A percentile compares a stretch with the other conserved stretches of the same genome.
These are phyloP conservation scores for Phocoena phocoena DNA, from an alignment of 2,113 vertebrate genomes.

Conservation along the genomic window DNA sequence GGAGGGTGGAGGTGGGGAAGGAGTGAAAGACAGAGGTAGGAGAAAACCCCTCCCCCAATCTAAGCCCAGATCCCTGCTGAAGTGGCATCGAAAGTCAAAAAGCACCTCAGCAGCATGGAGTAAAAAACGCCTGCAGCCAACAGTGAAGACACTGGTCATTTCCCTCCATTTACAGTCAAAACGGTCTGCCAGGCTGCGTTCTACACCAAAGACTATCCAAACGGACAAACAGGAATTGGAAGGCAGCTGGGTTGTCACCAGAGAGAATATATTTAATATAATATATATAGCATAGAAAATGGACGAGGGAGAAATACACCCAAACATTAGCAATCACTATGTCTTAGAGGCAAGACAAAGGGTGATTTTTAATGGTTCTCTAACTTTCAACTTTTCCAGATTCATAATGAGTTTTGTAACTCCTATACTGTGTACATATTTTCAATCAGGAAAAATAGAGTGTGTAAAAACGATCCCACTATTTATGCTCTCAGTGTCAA, in stretches of 20 bases:
- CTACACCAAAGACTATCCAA: not conserved
- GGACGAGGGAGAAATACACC: not conserved
- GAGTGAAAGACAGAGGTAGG: constrained; percentile 28
- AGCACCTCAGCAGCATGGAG: no score
- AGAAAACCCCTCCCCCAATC: not conserved
- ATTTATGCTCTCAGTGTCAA: not conserved
- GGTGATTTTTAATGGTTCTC: not conserved
- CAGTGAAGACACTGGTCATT: no score
- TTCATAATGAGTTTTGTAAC: not conserved
- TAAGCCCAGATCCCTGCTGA: not conserved
- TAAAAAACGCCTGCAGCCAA: accelerated
- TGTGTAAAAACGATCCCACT: not conserved
- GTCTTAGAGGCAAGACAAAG: not conserved
- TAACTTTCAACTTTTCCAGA: not conserved
- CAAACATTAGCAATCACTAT: not conserved
- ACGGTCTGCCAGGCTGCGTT: not conserved
- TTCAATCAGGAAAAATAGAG: not conserved
- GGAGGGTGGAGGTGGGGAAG: constrained; percentile 51
- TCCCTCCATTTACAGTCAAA: accelerated
- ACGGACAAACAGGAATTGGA: accelerated
- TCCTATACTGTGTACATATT: not conserved
- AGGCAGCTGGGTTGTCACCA: not conserved
- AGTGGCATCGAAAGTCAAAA: not conserved
- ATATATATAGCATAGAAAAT: not conserved
- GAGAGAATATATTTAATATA: not conserved